A percentile compares a stretch with the other conserved stretches of the same genome.
phyloP scores from a whole-genome alignment of 2,888 invertebrate species.

The Megaustenia siamemsis region DNA sequence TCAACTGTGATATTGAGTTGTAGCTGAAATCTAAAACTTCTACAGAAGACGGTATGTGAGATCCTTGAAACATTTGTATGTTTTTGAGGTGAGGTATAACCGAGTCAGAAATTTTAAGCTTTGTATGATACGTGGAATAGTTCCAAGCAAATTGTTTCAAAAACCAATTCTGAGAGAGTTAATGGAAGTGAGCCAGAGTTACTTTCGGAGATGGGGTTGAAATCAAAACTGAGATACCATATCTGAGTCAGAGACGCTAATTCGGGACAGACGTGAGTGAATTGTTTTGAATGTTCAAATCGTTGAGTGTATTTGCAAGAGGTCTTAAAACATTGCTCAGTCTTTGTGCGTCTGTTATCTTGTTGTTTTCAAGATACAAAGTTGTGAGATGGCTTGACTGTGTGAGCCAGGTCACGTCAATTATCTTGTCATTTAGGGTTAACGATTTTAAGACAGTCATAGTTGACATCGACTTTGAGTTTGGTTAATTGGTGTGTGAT shows the following conservation, averaged over 20 bases:
- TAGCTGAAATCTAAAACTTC: too few species aligned
- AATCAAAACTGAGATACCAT: not conserved
- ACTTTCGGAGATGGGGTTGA: not conserved
- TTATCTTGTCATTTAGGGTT: not conserved
- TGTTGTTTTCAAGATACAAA: not conserved
- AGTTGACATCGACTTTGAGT: not conserved
- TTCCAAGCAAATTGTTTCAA: not conserved
- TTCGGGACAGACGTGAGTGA: not conserved
- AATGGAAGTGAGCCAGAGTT: not conserved
- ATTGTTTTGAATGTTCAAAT: not conserved
- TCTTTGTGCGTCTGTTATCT: not conserved
- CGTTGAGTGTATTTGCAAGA: not conserved
- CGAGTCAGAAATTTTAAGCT: too few species aligned
- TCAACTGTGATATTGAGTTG: too few species aligned
- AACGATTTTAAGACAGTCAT: not conserved
- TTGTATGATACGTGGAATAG: not conserved
- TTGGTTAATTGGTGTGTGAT: not conserved
- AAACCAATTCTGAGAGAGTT: not conserved
- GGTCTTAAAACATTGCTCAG: not conserved
- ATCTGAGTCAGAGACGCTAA: not conserved
- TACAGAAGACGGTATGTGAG: too few species aligned
- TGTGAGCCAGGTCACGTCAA: not conserved
- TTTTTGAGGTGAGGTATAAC: too few species aligned
- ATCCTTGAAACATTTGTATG: too few species aligned
- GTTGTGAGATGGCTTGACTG: not conserved